Conservation (phyloP, 2,888 invertebrate species). For the Notodonta dromedarius region DNA sequence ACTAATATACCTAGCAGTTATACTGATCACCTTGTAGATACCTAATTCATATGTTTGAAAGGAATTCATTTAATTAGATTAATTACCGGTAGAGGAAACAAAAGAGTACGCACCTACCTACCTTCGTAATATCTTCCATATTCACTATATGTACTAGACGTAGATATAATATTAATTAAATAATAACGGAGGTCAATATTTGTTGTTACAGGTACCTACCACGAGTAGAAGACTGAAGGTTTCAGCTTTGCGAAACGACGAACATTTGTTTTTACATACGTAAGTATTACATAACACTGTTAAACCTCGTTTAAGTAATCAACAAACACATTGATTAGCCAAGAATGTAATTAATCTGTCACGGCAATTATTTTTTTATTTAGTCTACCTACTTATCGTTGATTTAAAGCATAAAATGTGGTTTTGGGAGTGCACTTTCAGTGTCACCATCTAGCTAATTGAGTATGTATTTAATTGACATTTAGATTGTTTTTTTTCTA, state of each 20-base stretch:
- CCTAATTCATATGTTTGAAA: conserved; percentile 10
- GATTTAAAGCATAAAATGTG: no score
- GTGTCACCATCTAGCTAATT: no score
- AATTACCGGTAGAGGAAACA: conserved; percentile 21
- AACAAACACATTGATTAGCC: no score
- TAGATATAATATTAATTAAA: conserved; percentile 17
- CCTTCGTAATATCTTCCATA: conserved; percentile 12
- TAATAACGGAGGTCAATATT: conserved; percentile 16
- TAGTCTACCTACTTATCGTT: no score
- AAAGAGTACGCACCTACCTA: conserved; percentile 1
- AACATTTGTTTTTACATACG: conserved; percentile 22
- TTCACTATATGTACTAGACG: conserved; percentile 1
- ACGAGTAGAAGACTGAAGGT: conserved; percentile 48
- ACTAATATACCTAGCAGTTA: not conserved
- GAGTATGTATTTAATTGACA: no score
- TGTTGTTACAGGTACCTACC: conserved; percentile 44
- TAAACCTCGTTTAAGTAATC: no score
- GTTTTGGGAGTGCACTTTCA: no score
- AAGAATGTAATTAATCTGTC: no score
- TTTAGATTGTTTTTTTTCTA: no score
- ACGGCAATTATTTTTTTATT: no score
- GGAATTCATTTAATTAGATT: conserved; percentile 31
- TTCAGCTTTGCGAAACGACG: conserved; percentile 18
- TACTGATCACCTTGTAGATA: conserved; percentile 28
- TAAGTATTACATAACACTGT: conserved; percentile 20